Percentiles rank a stretch among this genome's conserved stretches.
Conservation (phyloP, 2,888 invertebrate species). For the Sycophila texana region DNA sequence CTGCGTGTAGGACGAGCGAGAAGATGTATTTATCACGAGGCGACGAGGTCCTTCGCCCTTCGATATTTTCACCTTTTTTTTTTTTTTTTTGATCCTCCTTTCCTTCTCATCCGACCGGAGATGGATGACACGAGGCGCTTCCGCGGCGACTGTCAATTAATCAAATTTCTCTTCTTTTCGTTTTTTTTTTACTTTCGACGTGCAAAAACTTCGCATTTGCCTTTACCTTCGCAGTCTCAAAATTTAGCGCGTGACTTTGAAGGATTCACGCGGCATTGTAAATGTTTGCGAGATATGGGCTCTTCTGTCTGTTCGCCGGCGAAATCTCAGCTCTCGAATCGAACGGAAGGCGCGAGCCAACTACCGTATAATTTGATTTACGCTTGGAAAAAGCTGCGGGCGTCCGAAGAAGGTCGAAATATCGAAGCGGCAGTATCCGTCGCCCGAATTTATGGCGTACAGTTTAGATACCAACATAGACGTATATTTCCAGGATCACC, state of each 20-base stretch:
- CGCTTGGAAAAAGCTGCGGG: neutral
- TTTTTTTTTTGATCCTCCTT: no score
- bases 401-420: slow-evolving; percentile 34
- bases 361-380: slow-evolving; percentile 30
- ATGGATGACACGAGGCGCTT: no score
- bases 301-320: neutral
- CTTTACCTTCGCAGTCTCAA: no score
- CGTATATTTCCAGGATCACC: slow-evolving; percentile 65
- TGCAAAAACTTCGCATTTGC: no score
- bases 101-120: no score
- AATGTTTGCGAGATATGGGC: neutral
- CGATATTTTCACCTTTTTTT: neutral
- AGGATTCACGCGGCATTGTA: no score
- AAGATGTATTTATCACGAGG: no score
- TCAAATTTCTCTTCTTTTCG: no score
- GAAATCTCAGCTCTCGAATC: neutral
- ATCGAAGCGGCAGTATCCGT: slow-evolving; percentile 36
- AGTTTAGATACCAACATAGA: slow-evolving; percentile 62
- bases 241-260: no score
- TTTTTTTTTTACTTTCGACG: no score
- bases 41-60: neutral
- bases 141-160: no score
- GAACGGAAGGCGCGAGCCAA: neutral
- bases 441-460: slow-evolving; percentile 55
- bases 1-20: no score